Conservation (phyloP, 2,113 vertebrate species). For the Drymodes brunneopygia region DNA sequence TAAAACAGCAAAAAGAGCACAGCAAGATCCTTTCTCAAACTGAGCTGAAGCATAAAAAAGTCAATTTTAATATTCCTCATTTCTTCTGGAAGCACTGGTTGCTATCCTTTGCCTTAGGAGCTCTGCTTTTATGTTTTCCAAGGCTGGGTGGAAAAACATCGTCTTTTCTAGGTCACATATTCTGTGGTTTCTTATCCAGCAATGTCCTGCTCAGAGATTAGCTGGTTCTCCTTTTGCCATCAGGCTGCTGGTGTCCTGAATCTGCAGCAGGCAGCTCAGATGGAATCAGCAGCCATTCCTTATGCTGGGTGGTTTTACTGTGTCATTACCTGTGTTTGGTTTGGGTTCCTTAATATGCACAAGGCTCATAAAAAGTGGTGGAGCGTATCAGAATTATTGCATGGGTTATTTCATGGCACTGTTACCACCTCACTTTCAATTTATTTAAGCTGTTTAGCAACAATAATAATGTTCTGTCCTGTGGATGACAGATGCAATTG, state of each 20-base stretch:
- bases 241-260: neutral
- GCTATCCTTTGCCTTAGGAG: neutral
- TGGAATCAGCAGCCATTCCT: neutral
- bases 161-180: slow-evolving; percentile 1
- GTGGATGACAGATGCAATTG: neutral
- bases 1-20: neutral
- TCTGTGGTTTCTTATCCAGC: neutral
- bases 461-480: neutral
- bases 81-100: neutral
- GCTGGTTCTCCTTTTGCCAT: neutral
- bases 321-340: neutral
- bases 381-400: neutral
- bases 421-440: neutral
- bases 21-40: neutral
- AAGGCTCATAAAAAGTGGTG: neutral
- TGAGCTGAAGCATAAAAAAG: neutral
- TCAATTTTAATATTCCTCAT: neutral
- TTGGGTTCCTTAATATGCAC: neutral
- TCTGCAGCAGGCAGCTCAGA: neutral
- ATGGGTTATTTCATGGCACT: neutral
- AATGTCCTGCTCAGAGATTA: neutral
- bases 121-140: neutral
- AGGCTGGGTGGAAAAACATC: neutral
- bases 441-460: neutral
- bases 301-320: neutral